These are phyloP conservation scores for Meliscaeva auricollis DNA, from an alignment of 2,888 invertebrate genomes.

Conservation along the genomic window DNA sequence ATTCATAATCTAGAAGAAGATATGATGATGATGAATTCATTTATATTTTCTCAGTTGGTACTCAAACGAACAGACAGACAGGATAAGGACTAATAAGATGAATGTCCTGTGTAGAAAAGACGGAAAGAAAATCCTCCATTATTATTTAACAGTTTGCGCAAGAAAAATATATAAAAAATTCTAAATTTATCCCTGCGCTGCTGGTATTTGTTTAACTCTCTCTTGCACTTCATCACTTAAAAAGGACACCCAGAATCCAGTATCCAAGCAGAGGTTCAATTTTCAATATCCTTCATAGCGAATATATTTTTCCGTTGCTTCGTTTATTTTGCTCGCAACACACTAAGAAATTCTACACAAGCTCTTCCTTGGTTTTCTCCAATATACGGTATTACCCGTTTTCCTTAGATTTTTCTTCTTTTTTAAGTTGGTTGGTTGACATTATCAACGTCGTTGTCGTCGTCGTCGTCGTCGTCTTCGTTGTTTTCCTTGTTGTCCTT, in stretches of 20 bases:
- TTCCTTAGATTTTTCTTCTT: slow-evolving; percentile 1
- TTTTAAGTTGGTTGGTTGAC: slow-evolving; percentile 1
- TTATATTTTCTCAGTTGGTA: background rate
- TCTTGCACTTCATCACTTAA: slow-evolving; percentile 29
- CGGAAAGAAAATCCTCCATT: slow-evolving; percentile 3
- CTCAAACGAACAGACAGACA: background rate
- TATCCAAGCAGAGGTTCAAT: slow-evolving; percentile 11
- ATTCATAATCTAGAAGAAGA: background rate
- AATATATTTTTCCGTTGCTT: background rate
- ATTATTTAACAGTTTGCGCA: slow-evolving; percentile 6
- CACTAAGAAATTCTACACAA: slow-evolving; percentile 50
- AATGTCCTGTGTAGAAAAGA: slow-evolving; percentile 17
- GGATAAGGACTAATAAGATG: slow-evolving; percentile 13
- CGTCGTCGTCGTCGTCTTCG: background rate
- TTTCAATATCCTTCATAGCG: slow-evolving; percentile 39
- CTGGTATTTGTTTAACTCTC: slow-evolving; percentile 31
- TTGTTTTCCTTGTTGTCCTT: slow-evolving; percentile 50
- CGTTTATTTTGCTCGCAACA: slow-evolving; percentile 1
- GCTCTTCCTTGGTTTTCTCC: slow-evolving; percentile 16
- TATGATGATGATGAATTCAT: slow-evolving; percentile 28
- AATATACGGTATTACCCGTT: slow-evolving; percentile 13
- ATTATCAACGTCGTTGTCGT: slow-evolving; percentile 25
- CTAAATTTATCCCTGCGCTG: slow-evolving; percentile 5
- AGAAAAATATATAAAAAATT: background rate
- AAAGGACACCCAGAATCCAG: background rate